phyloP scores from a whole-genome alignment of 2,888 invertebrate genomes.

The Cactoblastis cactorum region DNA sequence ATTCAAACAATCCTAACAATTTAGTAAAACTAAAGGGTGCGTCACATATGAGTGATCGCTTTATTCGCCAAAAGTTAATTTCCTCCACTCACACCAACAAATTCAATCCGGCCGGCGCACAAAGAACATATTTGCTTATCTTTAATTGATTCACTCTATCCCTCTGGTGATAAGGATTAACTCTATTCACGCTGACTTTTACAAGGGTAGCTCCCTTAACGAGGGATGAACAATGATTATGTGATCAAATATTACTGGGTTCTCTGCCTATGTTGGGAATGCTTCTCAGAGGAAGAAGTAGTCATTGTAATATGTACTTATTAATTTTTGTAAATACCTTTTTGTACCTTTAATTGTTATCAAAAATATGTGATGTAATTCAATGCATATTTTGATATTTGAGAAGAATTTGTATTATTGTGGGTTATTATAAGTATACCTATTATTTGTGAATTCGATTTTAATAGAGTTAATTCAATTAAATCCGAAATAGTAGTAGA shows the following conservation, averaged over 20 bases:
- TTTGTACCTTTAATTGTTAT: too few relatives aligned
- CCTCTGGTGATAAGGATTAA: conserved; percentile 74
- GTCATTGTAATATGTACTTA: background rate
- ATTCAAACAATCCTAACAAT: conserved; percentile 46
- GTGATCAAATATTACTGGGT: background rate
- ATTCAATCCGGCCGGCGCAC: conserved; percentile 59
- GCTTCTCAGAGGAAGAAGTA: conserved; percentile 22
- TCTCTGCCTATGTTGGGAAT: conserved; percentile 25
- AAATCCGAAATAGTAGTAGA: too few relatives aligned
- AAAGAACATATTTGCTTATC: conserved; percentile 77
- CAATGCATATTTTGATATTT: too few relatives aligned
- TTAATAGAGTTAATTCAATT: too few relatives aligned
- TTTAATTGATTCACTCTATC: conserved; percentile 78
- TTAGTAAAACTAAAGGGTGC: conserved; percentile 49
- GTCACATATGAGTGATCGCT: conserved; percentile 64
- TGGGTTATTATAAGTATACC: too few relatives aligned
- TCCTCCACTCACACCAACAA: conserved; percentile 69
- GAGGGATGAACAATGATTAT: conserved; percentile 51
- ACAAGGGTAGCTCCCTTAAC: conserved; percentile 74
- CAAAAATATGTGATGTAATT: too few relatives aligned
- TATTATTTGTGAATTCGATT: too few relatives aligned
- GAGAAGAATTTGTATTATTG: too few relatives aligned
- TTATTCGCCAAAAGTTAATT: conserved; percentile 71
- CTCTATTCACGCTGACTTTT: conserved; percentile 77
- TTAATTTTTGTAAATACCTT: background rate